These are phyloP conservation scores for Ptychobarbus kaznakovi DNA, from an alignment of 2,797 vertebrate species.

Conservation along the genomic window DNA sequence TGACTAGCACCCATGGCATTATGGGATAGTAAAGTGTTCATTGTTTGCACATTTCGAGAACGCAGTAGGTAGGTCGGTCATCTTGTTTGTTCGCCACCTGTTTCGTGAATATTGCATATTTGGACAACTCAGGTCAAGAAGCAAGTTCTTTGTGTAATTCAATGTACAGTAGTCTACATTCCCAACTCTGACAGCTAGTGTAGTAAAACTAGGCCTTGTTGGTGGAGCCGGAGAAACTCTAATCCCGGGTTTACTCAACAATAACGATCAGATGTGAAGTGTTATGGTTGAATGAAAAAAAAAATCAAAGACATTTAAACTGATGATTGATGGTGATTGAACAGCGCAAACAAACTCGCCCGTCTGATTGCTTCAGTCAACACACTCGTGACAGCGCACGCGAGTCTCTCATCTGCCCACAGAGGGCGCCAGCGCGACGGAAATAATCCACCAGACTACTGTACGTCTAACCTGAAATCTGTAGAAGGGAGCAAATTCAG, in stretches of 20 bases:
- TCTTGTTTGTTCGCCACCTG: neutral
- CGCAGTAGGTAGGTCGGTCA: neutral
- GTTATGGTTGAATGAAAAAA: conserved; percentile 12
- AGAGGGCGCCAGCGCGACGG: conserved; percentile 54
- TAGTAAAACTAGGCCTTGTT: neutral
- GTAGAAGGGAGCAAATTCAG: neutral
- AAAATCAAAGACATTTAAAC: conserved; percentile 21
- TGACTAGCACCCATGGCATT: neutral
- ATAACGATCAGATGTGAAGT: conserved; percentile 34
- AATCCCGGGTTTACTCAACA: neutral
- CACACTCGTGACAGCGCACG: conserved; percentile 62
- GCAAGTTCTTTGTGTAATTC: neutral
- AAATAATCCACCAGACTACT: neutral
- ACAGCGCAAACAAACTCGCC: conserved; percentile 3
- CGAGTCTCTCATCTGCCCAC: conserved; percentile 32
- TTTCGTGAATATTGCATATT: neutral
- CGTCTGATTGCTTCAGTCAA: conserved; percentile 29
- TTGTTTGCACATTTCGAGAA: neutral
- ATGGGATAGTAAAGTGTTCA: neutral
- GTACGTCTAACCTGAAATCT: neutral
- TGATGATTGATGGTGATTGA: neutral
- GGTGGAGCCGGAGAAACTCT: neutral
- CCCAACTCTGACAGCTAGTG: neutral
- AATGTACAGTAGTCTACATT: neutral
- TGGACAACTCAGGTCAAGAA: neutral